A percentile compares a stretch with the other conserved stretches of the same genome.
These are phyloP conservation scores for Leptinotarsa lineolata DNA, from an alignment of 1,140 invertebrate genomes.

Conservation along the genomic window DNA sequence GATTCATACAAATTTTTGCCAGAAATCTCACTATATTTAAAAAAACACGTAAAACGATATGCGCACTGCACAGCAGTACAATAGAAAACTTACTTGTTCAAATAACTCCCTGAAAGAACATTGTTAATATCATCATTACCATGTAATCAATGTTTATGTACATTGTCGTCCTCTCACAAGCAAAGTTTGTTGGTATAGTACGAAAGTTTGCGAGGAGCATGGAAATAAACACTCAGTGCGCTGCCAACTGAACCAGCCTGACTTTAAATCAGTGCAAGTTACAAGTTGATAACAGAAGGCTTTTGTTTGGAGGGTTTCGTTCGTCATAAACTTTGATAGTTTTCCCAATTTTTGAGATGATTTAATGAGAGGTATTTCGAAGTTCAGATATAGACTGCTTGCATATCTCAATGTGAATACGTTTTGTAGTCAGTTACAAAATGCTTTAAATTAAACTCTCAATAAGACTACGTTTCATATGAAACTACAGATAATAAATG, in stretches of 20 bases:
- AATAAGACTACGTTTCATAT: no score
- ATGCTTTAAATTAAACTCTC: no score
- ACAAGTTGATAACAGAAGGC: not conserved
- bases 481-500: no score
- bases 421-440: no score
- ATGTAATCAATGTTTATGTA: conserved; percentile 6
- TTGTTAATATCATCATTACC: not conserved
- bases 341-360: no score
- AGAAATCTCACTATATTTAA: not conserved
- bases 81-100: not conserved
- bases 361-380: no score
- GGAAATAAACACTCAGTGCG: not conserved
- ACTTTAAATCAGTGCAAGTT: not conserved
- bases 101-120: not conserved
- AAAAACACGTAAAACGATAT: not conserved
- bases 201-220: not conserved
- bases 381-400: no score
- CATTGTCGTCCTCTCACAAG: not conserved
- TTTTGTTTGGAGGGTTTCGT: not conserved
- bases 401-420: no score
- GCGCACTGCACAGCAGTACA: not conserved
- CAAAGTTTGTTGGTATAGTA: not conserved
- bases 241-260: not conserved
- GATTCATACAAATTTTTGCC: not conserved
- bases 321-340: not conserved